These are phyloP conservation scores for Morpho deidamia DNA, from an alignment of 2,888 invertebrate species.

Conservation along the genomic window DNA sequence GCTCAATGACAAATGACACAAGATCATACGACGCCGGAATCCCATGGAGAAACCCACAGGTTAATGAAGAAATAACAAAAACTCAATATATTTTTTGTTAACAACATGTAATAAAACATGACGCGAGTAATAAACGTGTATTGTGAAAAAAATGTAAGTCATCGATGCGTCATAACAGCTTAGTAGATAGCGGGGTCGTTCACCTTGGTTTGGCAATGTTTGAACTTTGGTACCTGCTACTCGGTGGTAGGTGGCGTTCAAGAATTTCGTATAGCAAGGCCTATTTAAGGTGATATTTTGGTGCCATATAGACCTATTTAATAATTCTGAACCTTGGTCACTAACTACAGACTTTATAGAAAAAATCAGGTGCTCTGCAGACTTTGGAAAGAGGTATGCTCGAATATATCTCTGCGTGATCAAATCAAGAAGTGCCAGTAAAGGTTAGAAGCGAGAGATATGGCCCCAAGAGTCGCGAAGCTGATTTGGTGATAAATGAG, in stretches of 20 bases:
- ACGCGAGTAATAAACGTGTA: conserved; percentile 11
- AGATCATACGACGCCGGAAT: neutral
- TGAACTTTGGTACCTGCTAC: conserved; percentile 59
- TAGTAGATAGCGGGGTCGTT: conserved; percentile 51
- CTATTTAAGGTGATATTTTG: too few relatives aligned
- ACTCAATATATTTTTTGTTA: conserved; percentile 3
- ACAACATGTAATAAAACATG: conserved; percentile 16
- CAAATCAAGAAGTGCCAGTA: too few relatives aligned
- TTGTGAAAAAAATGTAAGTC: conserved; percentile 30
- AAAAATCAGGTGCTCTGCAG: too few relatives aligned
- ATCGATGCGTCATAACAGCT: conserved; percentile 34
- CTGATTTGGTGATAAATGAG: too few relatives aligned
- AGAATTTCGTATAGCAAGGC: neutral
- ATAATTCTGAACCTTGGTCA: too few relatives aligned
- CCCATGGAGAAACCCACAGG: neutral
- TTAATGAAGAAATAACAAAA: neutral
- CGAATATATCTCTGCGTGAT: too few relatives aligned
- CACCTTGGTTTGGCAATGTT: conserved; percentile 61
- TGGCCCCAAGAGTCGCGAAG: too few relatives aligned
- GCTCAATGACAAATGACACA: too few relatives aligned
- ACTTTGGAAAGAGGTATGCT: too few relatives aligned
- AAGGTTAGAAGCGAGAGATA: too few relatives aligned
- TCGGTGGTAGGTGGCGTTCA: conserved; percentile 37
- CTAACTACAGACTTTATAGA: too few relatives aligned
- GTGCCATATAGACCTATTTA: too few relatives aligned